Base-by-base conservation (phyloP, 1,140 invertebrate species). In the Zaprionus camerounensis region DNA sequence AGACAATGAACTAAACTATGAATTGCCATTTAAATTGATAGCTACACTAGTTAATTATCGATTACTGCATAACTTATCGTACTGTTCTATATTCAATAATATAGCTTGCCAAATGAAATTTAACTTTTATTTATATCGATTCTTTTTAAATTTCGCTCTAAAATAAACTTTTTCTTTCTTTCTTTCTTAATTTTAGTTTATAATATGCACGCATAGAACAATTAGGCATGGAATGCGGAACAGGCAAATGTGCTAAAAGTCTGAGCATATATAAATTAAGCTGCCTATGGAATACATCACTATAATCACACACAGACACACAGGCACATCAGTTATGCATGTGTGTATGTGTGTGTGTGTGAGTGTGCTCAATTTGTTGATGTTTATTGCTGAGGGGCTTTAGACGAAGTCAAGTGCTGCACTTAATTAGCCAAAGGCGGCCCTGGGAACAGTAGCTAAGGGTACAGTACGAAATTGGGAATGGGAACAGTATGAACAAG, bases 181-280 rank as follows among this genome's bases (percentile, higher is more conserved):
- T 20, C 34, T 34, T 28, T 44, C 46, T 34, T 20, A 28, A 13
- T 13, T 24, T 51, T 13, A 15, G 11, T 49, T 58, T 61, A 62
- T 55, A 41, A 34, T 31, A 51, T 26, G 31, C 31, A 31, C 13
- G 51, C 41, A 67, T 49, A 38, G 72, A 78, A 28, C 71, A 87
- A 87, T 87, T 88, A 81, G 81, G 63, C 80, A 55, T 76, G 81
- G 85, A 88, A 88, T 88, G 84, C 84, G 84, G 81, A 90, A 88
- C 76, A 79, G n/a, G 20, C 36, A 79, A 84, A 87, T 88, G 68
- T 87, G 78, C 78, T 87, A 67, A 88, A 88, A 87, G 69, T 34
- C 9, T 3, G 31, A 34, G 78, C 46, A 17, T 65, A 80, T 69
- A 83, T 78, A 88, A 87, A 82, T 82, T 71, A 74, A 57, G 73